Conservation (phyloP, 2,888 invertebrate species). For the Cyaniris semiargus region DNA sequence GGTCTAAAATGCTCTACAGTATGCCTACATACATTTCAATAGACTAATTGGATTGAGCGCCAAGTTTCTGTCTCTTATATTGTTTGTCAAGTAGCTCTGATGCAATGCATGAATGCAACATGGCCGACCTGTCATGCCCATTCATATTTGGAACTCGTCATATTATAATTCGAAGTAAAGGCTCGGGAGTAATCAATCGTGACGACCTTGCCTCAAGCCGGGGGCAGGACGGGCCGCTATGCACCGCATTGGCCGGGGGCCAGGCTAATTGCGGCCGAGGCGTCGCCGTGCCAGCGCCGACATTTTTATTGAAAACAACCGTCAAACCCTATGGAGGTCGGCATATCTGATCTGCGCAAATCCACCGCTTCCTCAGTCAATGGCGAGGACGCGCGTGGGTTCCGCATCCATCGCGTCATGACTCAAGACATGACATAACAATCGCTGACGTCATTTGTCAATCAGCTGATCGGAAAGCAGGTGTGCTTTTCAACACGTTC, state of each 20-base stretch:
- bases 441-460: background rate
- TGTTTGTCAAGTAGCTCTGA: background rate
- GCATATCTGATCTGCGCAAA: conserved; percentile 66
- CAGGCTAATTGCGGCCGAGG: conserved; percentile 74
- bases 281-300: conserved; percentile 69
- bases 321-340: conserved; percentile 66
- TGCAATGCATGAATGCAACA: background rate
- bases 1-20: too few relatives aligned
- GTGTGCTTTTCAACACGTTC: background rate
- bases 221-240: conserved; percentile 61
- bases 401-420: background rate
- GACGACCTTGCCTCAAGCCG: conserved; percentile 67
- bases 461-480: conserved; percentile 20
- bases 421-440: conserved; percentile 28
- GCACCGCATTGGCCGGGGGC: conserved; percentile 68
- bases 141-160: background rate
- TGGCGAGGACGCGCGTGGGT: conserved; percentile 67
- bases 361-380: conserved; percentile 75
- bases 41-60: background rate
- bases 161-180: conserved; percentile 1
- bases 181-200: conserved; percentile 49
- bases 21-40: too few relatives aligned
- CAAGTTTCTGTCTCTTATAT: background rate
- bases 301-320: conserved; percentile 78
- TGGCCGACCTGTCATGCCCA: background rate